A percentile compares a stretch with the other conserved stretches of the same genome.
phyloP scores from a whole-genome alignment of 2,113 vertebrate species.

The Elgaria multicarinata region DNA sequence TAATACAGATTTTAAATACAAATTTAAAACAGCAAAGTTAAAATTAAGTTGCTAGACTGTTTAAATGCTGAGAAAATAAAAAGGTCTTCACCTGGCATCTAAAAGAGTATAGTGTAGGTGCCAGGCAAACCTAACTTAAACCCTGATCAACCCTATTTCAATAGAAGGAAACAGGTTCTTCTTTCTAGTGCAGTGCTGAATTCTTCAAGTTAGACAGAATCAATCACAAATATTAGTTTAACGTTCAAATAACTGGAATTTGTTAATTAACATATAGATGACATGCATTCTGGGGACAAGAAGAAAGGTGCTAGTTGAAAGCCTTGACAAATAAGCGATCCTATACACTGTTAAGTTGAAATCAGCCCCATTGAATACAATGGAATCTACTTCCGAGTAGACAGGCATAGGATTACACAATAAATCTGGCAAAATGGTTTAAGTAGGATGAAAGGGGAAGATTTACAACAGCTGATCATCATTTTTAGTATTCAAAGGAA shows the following conservation, averaged over 20 bases:
- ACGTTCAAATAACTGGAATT: background rate
- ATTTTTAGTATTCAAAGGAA: background rate
- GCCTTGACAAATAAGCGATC: background rate
- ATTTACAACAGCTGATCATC: background rate
- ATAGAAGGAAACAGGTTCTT: background rate
- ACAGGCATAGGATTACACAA: background rate
- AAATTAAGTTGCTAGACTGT: no score
- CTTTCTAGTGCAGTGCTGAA: background rate
- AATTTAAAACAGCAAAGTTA: no score
- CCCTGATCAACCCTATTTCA: background rate
- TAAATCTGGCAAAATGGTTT: background rate
- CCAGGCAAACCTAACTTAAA: no score
- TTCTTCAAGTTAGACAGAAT: background rate
- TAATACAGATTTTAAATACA: no score
- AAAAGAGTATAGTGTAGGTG: no score
- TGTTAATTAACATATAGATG: background rate
- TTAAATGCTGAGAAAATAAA: no score
- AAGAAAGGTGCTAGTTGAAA: background rate
- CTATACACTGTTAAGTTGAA: no score
- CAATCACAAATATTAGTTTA: background rate
- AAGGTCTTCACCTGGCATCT: no score
- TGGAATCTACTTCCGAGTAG: no score
- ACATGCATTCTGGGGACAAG: background rate
- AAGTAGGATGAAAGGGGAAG: background rate
- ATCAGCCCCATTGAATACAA: no score